phyloP scores from a whole-genome alignment of 2,113 vertebrate genomes.

The Gallinago jamesoni region DNA sequence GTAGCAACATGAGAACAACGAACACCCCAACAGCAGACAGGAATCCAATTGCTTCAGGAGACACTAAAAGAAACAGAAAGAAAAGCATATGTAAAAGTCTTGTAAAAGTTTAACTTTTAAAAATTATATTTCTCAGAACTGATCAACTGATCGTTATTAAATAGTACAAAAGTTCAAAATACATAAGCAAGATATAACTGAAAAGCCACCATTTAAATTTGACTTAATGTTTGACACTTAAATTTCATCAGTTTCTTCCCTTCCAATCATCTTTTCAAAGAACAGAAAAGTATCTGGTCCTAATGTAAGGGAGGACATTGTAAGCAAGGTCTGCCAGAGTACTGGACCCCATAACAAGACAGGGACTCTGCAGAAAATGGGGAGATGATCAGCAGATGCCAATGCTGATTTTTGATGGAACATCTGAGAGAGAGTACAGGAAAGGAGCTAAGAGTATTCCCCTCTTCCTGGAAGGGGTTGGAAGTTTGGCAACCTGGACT shows the following conservation, averaged over 20 bases:
- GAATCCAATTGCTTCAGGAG: slow-evolving; percentile 96
- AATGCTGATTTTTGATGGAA: not conserved
- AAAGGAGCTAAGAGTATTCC: not conserved
- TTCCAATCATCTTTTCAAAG: not conserved
- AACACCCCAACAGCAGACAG: slow-evolving; percentile 92
- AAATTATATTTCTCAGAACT: not conserved
- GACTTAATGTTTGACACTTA: not conserved
- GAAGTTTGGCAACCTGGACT: not conserved
- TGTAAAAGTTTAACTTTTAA: not conserved
- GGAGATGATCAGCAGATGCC: not conserved
- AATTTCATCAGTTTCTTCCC: not conserved
- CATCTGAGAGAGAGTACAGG: not conserved
- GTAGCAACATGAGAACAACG: slow-evolving; percentile 91
- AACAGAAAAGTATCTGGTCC: not conserved
- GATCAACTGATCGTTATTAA: not conserved
- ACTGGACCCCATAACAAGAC: not conserved
- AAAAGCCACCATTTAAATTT: not conserved
- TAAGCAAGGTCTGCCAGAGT: not conserved
- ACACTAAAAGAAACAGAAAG: slow-evolving; percentile 83
- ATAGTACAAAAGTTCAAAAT: not conserved
- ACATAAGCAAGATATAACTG: not conserved
- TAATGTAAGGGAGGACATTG: not conserved
- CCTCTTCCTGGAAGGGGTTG: not conserved
- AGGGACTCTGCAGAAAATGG: not conserved
- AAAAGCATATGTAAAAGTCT: slow-evolving; percentile 25